phyloP scores from a whole-genome alignment of 2,888 invertebrate species.

The Sphecodes monilicornis region DNA sequence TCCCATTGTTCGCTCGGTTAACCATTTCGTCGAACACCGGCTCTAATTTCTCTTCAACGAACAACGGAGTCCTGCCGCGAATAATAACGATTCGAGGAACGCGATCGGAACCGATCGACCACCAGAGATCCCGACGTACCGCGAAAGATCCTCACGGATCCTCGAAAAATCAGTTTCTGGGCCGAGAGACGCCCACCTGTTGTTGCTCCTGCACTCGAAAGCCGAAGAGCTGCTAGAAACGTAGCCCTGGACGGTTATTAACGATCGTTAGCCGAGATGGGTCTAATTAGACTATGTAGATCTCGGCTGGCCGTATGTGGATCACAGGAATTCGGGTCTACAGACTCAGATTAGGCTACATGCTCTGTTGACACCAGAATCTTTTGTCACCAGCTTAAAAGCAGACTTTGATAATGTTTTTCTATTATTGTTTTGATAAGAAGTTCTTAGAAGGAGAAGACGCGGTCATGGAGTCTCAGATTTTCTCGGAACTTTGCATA shows the following conservation, averaged over 20 bases:
- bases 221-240: constrained; percentile 29
- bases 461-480: too few species aligned
- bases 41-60: constrained; percentile 49
- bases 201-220: background rate
- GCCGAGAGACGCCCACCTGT: background rate
- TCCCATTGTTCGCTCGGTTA: constrained; percentile 24
- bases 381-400: too few species aligned
- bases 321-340: background rate
- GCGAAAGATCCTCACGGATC: background rate
- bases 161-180: background rate
- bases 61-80: constrained; percentile 34
- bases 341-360: too few species aligned
- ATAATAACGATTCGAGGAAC: constrained; percentile 54
- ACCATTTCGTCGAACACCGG: constrained; percentile 58
- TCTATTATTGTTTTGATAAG: too few species aligned
- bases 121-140: background rate
- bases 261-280: constrained; percentile 22
- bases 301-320: constrained; percentile 1
- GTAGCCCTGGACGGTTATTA: constrained; percentile 15
- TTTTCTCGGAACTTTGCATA: too few species aligned
- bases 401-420: too few species aligned
- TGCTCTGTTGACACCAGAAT: too few species aligned
- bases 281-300: constrained; percentile 36
- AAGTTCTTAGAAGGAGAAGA: too few species aligned
- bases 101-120: constrained; percentile 2